Conservation (phyloP, 2,888 invertebrate species). For the Rotaria sp. region DNA sequence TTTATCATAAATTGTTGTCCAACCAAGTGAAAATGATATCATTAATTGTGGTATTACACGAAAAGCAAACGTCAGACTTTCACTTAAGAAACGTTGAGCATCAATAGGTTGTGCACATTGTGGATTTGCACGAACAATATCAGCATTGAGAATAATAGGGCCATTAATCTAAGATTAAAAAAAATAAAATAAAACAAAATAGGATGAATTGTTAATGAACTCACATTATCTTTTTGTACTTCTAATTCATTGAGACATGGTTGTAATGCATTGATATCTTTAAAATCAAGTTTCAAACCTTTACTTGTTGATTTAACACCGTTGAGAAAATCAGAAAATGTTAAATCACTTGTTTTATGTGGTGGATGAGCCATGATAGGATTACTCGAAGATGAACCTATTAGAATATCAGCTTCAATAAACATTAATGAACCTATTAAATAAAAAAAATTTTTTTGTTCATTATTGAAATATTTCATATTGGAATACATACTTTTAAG, state of each 20-base stretch:
- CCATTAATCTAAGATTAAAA: slow-evolving; percentile 45
- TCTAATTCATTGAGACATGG: slow-evolving; percentile 41
- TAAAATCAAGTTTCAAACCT: slow-evolving; percentile 41
- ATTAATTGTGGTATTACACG: neutral
- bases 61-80: slow-evolving; percentile 42
- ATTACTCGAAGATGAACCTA: neutral
- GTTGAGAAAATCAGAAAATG: slow-evolving; percentile 34
- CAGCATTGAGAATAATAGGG: slow-evolving; percentile 51
- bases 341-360: slow-evolving; percentile 39
- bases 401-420: slow-evolving; percentile 36
- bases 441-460: neutral
- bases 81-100: slow-evolving; percentile 46
- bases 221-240: neutral
- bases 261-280: slow-evolving; percentile 25
- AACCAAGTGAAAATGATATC: slow-evolving; percentile 50
- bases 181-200: neutral
- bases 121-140: slow-evolving; percentile 48
- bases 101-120: slow-evolving; percentile 45
- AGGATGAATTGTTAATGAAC: neutral
- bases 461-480: neutral
- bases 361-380: slow-evolving; percentile 40
- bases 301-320: neutral
- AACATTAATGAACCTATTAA: slow-evolving; percentile 2
- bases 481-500: slow-evolving; percentile 44
- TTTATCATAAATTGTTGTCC: slow-evolving; percentile 45